phyloP scores from a whole-genome alignment of 64 coral and sea anemone species.

The Trachythela sp. region DNA sequence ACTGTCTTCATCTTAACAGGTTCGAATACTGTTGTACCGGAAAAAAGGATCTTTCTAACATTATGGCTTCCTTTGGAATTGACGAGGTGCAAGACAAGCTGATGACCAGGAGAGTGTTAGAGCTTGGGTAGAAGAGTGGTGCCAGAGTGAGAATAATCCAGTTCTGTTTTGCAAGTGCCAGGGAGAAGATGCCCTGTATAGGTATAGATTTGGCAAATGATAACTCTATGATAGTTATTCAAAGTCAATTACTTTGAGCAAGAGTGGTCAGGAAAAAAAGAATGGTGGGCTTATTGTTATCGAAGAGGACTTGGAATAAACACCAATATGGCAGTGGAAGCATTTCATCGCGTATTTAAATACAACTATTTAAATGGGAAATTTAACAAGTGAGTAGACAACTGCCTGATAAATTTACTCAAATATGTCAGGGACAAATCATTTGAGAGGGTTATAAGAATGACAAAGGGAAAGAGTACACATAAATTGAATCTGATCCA shows the following conservation, averaged over 20 bases:
- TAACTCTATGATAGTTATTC: constrained; percentile 46
- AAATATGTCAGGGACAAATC: constrained; percentile 55
- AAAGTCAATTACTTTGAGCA: constrained; percentile 43
- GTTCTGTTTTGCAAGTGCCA: constrained; percentile 58
- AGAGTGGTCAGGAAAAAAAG: constrained; percentile 37
- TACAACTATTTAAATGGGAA: constrained; percentile 59
- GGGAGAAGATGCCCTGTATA: neutral
- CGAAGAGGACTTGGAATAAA: constrained; percentile 49
- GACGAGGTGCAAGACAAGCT: constrained; percentile 17
- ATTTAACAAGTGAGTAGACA: constrained; percentile 50
- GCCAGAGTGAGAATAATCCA: constrained; percentile 43
- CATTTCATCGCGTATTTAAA: constrained; percentile 56
- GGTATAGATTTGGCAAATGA: constrained; percentile 36
- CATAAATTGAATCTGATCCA: constrained; percentile 14
- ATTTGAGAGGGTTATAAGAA: constrained; percentile 47
- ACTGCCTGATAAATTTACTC: constrained; percentile 45
- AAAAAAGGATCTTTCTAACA: constrained; percentile 52
- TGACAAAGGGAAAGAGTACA: constrained; percentile 55
- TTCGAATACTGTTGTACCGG: too few species aligned
- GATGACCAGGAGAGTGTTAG: constrained; percentile 59
- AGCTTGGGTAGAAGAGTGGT: constrained; percentile 58
- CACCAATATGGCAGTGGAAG: constrained; percentile 68
- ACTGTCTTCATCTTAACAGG: too few species aligned
- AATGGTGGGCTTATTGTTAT: constrained; percentile 57
- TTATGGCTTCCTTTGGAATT: constrained; percentile 51